Percentiles rank a stretch among this genome's conserved stretches.
Conservation (phyloP, 2,888 invertebrate genomes). For the Epinotia ramella region DNA sequence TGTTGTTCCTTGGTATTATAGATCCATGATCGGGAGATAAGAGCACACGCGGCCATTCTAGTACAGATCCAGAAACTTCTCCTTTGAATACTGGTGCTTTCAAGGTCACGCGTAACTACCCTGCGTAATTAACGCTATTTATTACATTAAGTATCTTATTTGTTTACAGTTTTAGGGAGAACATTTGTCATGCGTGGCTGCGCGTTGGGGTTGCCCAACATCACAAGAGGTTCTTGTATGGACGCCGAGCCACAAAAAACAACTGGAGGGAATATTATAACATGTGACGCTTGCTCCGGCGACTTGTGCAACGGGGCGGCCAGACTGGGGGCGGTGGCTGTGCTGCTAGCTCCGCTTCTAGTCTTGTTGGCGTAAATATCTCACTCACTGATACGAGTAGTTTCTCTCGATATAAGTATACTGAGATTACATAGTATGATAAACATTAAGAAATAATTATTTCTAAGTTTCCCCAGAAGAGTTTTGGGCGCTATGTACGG, state of each 20-base stretch:
- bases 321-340: background rate
- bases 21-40: too few relatives aligned
- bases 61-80: too few relatives aligned
- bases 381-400: background rate
- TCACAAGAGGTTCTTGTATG: background rate
- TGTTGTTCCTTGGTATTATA: too few relatives aligned
- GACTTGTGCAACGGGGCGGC: conserved; percentile 6
- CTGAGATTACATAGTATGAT: too few relatives aligned
- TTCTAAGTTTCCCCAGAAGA: too few relatives aligned
- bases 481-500: too few relatives aligned
- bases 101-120: too few relatives aligned
- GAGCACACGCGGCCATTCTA: too few relatives aligned
- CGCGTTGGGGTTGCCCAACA: background rate
- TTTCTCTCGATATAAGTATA: too few relatives aligned
- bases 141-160: background rate
- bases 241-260: background rate
- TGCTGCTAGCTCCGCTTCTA: background rate
- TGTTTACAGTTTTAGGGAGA: background rate
- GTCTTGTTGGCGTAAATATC: background rate
- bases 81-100: too few relatives aligned
- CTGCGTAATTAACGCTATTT: too few relatives aligned
- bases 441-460: too few relatives aligned
- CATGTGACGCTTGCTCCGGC: background rate
- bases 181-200: background rate
- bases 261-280: background rate